These are phyloP conservation scores for Smutsia gigantea DNA, from an alignment of 2,797 vertebrate genomes.

Conservation along the genomic window DNA sequence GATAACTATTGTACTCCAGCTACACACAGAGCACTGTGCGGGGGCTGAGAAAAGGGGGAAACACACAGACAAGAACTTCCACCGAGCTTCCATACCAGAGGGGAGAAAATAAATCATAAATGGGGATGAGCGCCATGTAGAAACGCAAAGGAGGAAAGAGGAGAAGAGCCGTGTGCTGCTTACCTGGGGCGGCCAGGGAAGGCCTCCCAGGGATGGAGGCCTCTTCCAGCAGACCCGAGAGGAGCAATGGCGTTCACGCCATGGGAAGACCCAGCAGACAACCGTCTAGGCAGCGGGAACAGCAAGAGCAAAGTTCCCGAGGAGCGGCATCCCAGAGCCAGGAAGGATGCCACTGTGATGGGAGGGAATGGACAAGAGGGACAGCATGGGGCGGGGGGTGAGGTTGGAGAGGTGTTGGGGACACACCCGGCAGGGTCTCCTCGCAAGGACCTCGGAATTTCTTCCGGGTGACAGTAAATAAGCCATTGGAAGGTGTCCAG, in stretches of 20 bases:
- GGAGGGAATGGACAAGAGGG: background rate
- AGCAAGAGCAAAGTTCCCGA: background rate
- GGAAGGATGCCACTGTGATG: accelerated
- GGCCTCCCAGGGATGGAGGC: background rate
- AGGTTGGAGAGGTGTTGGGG: background rate
- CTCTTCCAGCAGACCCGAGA: background rate
- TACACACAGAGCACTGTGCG: background rate
- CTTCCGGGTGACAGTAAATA: background rate
- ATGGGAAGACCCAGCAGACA: background rate
- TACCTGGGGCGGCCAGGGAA: background rate
- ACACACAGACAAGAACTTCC: background rate
- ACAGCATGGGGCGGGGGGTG: background rate
- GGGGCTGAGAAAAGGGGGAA: background rate
- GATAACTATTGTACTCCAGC: background rate
- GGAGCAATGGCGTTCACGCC: accelerated
- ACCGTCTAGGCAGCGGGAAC: background rate
- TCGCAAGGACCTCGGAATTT: background rate
- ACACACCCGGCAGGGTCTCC: background rate
- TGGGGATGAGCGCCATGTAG: background rate
- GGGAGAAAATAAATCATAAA: background rate
- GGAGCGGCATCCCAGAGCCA: background rate
- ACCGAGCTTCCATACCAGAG: background rate
- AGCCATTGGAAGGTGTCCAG: background rate
- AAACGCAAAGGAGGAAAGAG: background rate
- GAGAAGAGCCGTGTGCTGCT: background rate